Evolutionary conservation across 2,797 vertebrate species (phyloP).

Genomic region (Graptemys geographica): DNA sequence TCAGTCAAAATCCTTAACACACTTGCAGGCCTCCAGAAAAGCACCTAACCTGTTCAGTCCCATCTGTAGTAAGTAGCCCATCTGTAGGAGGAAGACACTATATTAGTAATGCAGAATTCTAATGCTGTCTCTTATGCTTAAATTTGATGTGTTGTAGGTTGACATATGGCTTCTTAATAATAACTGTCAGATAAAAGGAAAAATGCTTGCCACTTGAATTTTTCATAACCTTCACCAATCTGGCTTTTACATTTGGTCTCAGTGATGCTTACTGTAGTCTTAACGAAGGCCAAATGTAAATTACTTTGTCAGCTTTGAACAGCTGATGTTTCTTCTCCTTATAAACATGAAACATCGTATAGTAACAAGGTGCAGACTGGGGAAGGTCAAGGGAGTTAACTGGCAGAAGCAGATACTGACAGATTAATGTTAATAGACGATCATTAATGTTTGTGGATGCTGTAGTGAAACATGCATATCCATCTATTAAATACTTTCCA

Average conservation of each 20-base stretch:
- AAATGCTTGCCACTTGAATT: constrained; percentile 72
- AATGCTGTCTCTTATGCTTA: constrained; percentile 55
- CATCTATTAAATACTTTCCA: constrained; percentile 51
- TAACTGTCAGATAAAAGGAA: constrained; percentile 78
- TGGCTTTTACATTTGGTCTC: constrained; percentile 75
- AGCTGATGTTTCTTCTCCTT: constrained; percentile 68
- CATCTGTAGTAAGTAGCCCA: neutral
- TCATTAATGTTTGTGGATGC: constrained; percentile 66
- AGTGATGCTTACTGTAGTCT: constrained; percentile 71
- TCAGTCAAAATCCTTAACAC: neutral
- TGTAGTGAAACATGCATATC: constrained; percentile 50
- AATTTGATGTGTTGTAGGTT: constrained; percentile 55
- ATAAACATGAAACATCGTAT: constrained; percentile 58
- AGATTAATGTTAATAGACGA: constrained; percentile 64
- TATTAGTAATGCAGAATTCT: constrained; percentile 33
- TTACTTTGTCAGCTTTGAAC: constrained; percentile 67
- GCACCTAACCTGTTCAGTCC: neutral
- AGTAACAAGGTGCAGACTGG: constrained; percentile 70
- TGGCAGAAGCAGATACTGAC: constrained; percentile 67
- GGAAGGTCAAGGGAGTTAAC: constrained; percentile 68
- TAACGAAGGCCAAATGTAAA: constrained; percentile 79
- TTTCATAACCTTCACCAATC: constrained; percentile 72
- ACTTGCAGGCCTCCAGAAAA: neutral
- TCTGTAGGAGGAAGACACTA: neutral
- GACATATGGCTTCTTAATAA: constrained; percentile 66